Conservation (phyloP, 2,888 invertebrate species). For the Pasiphila rectangulata region DNA sequence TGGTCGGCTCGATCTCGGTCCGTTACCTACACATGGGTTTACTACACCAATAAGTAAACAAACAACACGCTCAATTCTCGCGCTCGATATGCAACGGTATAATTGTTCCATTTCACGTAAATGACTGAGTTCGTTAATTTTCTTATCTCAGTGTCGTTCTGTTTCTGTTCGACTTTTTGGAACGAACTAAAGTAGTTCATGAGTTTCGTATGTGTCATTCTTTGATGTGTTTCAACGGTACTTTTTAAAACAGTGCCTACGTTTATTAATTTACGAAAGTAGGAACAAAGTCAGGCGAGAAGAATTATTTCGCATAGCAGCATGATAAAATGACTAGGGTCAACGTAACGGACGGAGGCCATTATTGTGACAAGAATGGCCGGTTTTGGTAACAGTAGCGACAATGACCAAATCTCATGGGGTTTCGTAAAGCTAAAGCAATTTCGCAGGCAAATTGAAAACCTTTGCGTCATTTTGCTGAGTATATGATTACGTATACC, state of each 20-base stretch:
- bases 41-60: constrained; percentile 74
- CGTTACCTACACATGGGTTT: constrained; percentile 69
- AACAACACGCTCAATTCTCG: constrained; percentile 55
- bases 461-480: constrained; percentile 28
- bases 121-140: constrained; percentile 22
- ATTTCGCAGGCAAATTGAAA: constrained; percentile 36
- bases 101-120: constrained; percentile 30
- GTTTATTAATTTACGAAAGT: constrained; percentile 5
- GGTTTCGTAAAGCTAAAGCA: constrained; percentile 39
- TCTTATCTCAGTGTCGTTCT: constrained; percentile 18
- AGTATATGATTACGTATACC: constrained; percentile 22
- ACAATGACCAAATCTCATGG: constrained; percentile 49
- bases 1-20: constrained; percentile 44
- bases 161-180: constrained; percentile 1
- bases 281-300: constrained; percentile 13
- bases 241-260: neutral
- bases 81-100: constrained; percentile 35
- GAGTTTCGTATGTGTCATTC: neutral
- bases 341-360: constrained; percentile 30
- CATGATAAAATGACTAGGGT: constrained; percentile 22
- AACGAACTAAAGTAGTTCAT: constrained; percentile 3
- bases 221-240: neutral
- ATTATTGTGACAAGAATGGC: constrained; percentile 38
- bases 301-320: constrained; percentile 23
- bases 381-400: constrained; percentile 41